A percentile compares a stretch with the other conserved stretches of the same genome.
Evolutionary conservation across 1,140 invertebrate species (phyloP).

Genomic region (Tyrophagus putrescentiae): DNA sequence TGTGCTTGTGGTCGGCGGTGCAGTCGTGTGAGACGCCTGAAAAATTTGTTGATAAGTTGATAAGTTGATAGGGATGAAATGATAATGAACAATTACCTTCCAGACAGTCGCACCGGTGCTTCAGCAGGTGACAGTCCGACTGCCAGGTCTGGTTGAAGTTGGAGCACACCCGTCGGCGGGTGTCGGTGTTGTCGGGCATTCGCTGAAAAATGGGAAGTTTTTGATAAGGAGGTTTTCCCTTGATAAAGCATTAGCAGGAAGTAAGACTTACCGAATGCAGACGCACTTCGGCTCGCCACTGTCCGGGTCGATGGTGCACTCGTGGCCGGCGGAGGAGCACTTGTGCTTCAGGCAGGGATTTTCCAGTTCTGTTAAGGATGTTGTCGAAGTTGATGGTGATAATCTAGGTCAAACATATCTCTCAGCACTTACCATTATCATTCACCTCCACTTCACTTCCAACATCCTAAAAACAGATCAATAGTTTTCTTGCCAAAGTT

Average conservation of each 20-base stretch:
- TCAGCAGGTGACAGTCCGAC: slow-evolving; percentile 80
- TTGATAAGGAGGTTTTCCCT: background rate
- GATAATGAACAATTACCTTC: slow-evolving; percentile 40
- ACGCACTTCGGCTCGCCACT: slow-evolving; percentile 61
- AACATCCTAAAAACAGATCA: background rate
- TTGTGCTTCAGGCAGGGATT: slow-evolving; percentile 71
- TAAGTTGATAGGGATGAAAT: slow-evolving; percentile 3
- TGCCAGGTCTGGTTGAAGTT: slow-evolving; percentile 84
- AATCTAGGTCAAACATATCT: slow-evolving; percentile 13
- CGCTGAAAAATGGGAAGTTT: slow-evolving; percentile 6
- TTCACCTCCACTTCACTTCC: background rate
- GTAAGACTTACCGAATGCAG: slow-evolving; percentile 49
- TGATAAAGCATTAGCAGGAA: background rate
- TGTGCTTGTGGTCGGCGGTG: slow-evolving; percentile 53
- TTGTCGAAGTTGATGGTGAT: background rate
- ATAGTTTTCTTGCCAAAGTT: no score
- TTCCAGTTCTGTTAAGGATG: slow-evolving; percentile 28
- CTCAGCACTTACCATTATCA: background rate
- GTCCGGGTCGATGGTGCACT: slow-evolving; percentile 53
- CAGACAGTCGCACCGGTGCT: slow-evolving; percentile 71
- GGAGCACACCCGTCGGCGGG: slow-evolving; percentile 54
- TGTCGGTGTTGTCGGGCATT: slow-evolving; percentile 19
- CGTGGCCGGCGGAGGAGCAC: slow-evolving; percentile 63
- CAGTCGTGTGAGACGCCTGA: slow-evolving; percentile 43
- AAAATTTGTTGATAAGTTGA: background rate